Conservation (phyloP, 2,888 invertebrate species). For the Xylota segnis region DNA sequence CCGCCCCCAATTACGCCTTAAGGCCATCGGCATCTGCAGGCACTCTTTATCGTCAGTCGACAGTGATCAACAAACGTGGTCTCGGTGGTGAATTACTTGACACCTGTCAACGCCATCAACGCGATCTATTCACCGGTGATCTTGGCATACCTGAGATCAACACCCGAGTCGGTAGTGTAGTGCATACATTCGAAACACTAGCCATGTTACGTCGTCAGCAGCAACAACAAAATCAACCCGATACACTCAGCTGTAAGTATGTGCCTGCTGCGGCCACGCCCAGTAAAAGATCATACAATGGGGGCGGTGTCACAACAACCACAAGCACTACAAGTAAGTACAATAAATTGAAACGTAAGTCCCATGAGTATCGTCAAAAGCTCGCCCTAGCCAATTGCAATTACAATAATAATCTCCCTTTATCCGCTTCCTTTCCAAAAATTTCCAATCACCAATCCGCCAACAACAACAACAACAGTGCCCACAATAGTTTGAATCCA, state of each 20-base stretch:
- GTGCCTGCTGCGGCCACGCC: slow-evolving; percentile 26
- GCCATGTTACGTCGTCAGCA: slow-evolving; percentile 81
- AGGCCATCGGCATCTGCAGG: slow-evolving; percentile 78
- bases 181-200: slow-evolving; percentile 84
- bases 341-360: slow-evolving; percentile 83
- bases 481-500: slow-evolving; percentile 32
- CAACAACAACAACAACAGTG: slow-evolving; percentile 69
- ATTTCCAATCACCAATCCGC: slow-evolving; percentile 51
- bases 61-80: slow-evolving; percentile 78
- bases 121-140: slow-evolving; percentile 84
- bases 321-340: slow-evolving; percentile 81
- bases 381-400: slow-evolving; percentile 80
- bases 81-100: slow-evolving; percentile 81
- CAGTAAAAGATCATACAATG: slow-evolving; percentile 38
- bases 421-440: slow-evolving; percentile 72
- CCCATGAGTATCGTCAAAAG: slow-evolving; percentile 82
- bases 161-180: slow-evolving; percentile 84
- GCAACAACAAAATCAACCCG: slow-evolving; percentile 28
- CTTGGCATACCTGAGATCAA: slow-evolving; percentile 84
- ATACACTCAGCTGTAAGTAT: slow-evolving; percentile 22
- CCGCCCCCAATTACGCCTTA: slow-evolving; percentile 78
- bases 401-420: slow-evolving; percentile 71
- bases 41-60: slow-evolving; percentile 78
- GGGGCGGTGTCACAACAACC: slow-evolving; percentile 33
- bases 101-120: slow-evolving; percentile 82